These are phyloP conservation scores for Dinoponera quadriceps DNA, from an alignment of 1,140 invertebrate species.

Conservation along the genomic window DNA sequence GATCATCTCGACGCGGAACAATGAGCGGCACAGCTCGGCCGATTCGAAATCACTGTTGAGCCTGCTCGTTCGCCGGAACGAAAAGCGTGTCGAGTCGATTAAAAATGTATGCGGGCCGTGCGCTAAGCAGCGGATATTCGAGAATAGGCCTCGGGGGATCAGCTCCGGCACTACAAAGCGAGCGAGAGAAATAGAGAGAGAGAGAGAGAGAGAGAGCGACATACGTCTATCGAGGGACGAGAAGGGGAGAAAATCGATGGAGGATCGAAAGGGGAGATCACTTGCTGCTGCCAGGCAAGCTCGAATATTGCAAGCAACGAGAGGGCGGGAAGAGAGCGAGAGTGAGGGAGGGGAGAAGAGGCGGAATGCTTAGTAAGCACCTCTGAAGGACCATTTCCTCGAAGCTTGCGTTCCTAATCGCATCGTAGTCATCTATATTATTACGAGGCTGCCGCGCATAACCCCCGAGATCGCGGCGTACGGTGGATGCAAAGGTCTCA, in stretches of 20 bases:
- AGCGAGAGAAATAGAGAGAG: too few relatives aligned
- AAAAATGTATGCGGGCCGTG: conserved; percentile 79
- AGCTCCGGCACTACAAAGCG: conserved; percentile 54
- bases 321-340: conserved; percentile 25
- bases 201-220: neutral
- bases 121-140: conserved; percentile 77
- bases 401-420: conserved; percentile 81
- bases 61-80: conserved; percentile 52
- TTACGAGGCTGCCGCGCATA: conserved; percentile 77
- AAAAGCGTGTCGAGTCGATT: conserved; percentile 73
- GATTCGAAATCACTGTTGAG: conserved; percentile 32
- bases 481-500: conserved; percentile 67
- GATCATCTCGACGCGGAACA: neutral
- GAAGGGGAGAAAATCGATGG: conserved; percentile 68
- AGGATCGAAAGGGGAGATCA: conserved; percentile 69
- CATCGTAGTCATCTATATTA: conserved; percentile 81
- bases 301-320: conserved; percentile 65
- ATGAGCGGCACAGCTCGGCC: conserved; percentile 11
- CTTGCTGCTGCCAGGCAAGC: conserved; percentile 48
- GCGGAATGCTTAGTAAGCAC: conserved; percentile 79
- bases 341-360: neutral
- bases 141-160: conserved; percentile 72
- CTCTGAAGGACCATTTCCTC: conserved; percentile 78
- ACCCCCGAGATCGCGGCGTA: conserved; percentile 63
- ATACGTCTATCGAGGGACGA: conserved; percentile 51